Base-by-base conservation (phyloP, 2,888 invertebrate genomes). In the Oithona nana region DNA sequence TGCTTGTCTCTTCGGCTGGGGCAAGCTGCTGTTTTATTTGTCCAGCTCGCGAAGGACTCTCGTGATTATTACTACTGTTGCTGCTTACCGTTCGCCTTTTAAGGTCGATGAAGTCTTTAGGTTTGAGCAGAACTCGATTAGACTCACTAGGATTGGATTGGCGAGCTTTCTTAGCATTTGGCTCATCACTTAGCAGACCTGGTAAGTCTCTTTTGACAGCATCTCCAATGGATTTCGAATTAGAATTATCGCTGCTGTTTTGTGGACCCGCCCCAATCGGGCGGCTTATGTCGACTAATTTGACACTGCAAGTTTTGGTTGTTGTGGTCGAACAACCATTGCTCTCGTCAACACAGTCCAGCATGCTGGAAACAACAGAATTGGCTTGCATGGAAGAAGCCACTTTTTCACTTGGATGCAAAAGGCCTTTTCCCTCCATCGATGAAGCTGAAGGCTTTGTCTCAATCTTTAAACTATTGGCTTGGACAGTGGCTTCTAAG, bases 251-350 rank as follows among this genome's bases (percentile, higher is more conserved):
- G 11, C 26, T 26, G n/a, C n/a, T 20, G 30, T 20, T 57, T 22
- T 57, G 29, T 2, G 50, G 49, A 13, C 49, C 3, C 13, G 59
- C 11, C 22, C 31, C 22, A 3, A 48, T 11, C 22, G 24, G 24
- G 24, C 26, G 49, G 11, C 48, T 24, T 3, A 59, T 59, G 49
- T 59, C 59, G 28, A 59, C 59, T n/a, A 59, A 28, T 29, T 59
- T 59, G 59, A 59, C 59, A 20, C 59, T 59, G 50, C 59, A 59
- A 22, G 59, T 29, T 29, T 59, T 59, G 26, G 50, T 59, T n/a
- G 30, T 57, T 26, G 22, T 49, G 8, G 50, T 20, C 26, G 6
- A 11, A 16, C 16, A 6, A 39, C 39, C 16, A 39, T 39, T 39
- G 6, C 8, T 16, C 8, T 39, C 39, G 39, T 39, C 16, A 11